Conservation (phyloP, 2,888 invertebrate species). For the Hypselothyrea guttata region DNA sequence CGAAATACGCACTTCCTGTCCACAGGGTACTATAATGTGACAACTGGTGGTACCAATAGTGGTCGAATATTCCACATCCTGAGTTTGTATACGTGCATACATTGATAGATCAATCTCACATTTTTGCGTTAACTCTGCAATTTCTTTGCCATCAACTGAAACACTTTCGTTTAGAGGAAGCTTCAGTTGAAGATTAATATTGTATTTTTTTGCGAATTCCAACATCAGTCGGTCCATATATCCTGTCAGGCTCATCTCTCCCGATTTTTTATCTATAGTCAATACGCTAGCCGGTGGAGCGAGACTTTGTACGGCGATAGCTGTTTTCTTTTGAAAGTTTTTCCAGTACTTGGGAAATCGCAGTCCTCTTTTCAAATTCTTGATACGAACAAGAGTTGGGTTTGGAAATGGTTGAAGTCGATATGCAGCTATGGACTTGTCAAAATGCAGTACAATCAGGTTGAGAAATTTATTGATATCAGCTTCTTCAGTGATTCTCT, state of each 20-base stretch:
- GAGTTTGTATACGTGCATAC: background rate
- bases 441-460: slow-evolving; percentile 23
- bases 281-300: slow-evolving; percentile 3
- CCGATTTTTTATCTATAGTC: background rate
- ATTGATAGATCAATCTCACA: slow-evolving; percentile 21
- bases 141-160: background rate
- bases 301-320: background rate
- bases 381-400: background rate
- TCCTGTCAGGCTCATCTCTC: background rate
- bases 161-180: background rate
- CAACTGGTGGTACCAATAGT: background rate
- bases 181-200: background rate
- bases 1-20: slow-evolving; percentile 4
- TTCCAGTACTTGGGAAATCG: background rate
- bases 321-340: slow-evolving; percentile 15
- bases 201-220: slow-evolving; percentile 16
- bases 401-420: slow-evolving; percentile 23
- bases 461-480: background rate
- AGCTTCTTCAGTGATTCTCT: background rate
- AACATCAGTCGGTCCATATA: background rate
- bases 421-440: background rate
- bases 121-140: background rate
- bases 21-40: slow-evolving; percentile 38
- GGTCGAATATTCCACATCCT: background rate
- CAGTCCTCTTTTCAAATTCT: accelerated